phyloP scores from a whole-genome alignment of 2,797 vertebrate genomes.

The Lithobates pipiens region DNA sequence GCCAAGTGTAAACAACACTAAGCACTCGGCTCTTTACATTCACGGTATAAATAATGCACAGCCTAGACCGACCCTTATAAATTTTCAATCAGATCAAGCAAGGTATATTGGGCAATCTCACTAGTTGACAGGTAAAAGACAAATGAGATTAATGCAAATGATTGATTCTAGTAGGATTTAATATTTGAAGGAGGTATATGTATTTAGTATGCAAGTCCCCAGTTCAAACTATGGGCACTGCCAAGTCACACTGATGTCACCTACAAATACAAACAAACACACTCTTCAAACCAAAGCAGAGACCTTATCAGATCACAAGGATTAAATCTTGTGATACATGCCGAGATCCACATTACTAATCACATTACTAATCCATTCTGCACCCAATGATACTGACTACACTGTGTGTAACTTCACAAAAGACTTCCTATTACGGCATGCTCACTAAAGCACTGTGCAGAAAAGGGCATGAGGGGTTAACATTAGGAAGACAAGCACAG shows the following conservation, averaged over 20 bases:
- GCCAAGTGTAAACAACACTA: slow-evolving; percentile 5
- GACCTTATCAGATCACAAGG: background rate
- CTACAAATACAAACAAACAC: background rate
- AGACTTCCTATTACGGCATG: background rate
- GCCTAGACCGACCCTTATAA: slow-evolving; percentile 16
- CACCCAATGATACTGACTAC: background rate
- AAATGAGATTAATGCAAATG: background rate
- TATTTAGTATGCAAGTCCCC: background rate
- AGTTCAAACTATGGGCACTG: background rate
- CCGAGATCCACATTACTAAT: background rate
- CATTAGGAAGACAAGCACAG: background rate
- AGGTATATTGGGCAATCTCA: slow-evolving; percentile 4
- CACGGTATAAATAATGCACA: slow-evolving; percentile 30
- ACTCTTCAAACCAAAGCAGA: background rate
- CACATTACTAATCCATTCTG: background rate
- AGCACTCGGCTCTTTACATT: slow-evolving; percentile 14
- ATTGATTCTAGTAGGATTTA: background rate
- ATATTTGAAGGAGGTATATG: background rate
- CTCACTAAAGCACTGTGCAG: background rate
- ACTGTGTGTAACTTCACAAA: background rate
- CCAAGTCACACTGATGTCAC: background rate
- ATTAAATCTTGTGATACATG: background rate
- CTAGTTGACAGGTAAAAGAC: background rate
- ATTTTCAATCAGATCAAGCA: slow-evolving; percentile 19
- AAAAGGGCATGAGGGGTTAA: background rate